Conservation (phyloP, 1,140 invertebrate species). For the Drosophila parvula region DNA sequence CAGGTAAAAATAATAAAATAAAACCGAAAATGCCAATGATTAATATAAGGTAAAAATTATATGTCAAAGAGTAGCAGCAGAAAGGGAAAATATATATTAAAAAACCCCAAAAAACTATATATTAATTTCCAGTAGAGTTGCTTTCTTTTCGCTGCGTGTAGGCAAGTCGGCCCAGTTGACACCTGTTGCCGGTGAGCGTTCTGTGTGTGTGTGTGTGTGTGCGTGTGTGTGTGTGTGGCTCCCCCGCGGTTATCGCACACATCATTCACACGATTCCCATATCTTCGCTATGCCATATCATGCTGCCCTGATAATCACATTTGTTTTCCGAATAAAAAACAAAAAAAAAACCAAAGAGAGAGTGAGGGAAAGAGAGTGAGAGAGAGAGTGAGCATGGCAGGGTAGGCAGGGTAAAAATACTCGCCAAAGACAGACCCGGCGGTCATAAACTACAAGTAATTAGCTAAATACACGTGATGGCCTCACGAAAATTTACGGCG, state of each 20-base stretch:
- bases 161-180: constrained; percentile 13
- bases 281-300: constrained; percentile 14
- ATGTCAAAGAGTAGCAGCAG: too few relatives aligned
- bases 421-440: neutral
- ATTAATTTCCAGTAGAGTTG: too few relatives aligned
- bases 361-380: neutral
- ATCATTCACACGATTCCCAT: constrained; percentile 46
- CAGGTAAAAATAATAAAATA: neutral
- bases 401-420: neutral
- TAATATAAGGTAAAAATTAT: neutral
- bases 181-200: constrained; percentile 19
- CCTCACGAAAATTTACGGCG: constrained; percentile 8
- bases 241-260: constrained; percentile 42
- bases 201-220: neutral
- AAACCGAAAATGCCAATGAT: neutral
- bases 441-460: constrained; percentile 52
- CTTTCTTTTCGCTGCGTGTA: constrained; percentile 1
- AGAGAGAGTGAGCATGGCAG: too few relatives aligned
- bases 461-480: constrained; percentile 51
- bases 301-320: constrained; percentile 34
- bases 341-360: neutral
- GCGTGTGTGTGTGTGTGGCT: neutral
- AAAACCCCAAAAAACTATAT: too few relatives aligned
- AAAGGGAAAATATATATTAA: too few relatives aligned
- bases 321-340: constrained; percentile 18